Evolutionary conservation across 2,113 vertebrate genomes (phyloP), one percentile per base, ranked within the genome.

Genomic region (Cyanistes caeruleus): DNA sequence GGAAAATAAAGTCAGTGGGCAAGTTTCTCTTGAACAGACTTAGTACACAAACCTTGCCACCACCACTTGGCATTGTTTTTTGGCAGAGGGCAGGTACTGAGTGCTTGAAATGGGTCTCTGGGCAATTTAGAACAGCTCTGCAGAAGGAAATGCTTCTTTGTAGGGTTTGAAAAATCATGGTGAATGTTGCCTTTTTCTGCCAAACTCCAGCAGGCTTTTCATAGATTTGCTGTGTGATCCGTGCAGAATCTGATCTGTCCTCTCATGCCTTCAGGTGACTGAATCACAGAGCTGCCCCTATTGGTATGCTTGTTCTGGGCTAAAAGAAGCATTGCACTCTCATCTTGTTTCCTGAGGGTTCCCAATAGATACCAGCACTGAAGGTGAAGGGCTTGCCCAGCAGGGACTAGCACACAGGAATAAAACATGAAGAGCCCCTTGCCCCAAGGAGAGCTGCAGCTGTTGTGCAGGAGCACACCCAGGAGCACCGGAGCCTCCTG

Each of bases 171-270:
- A 68, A 89, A 91, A 11, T 27, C 4, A 1, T 44, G 43, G 18
- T 1, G 8, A 59, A 64, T 5, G 5, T 39, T 87, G 39, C 24
- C 10, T 59, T 84, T 84, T 51, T n/a, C 52, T 31, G 35, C 11
- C 67, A 13, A 78, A 56, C 13, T 48, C 39, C 39, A 70, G 15
- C 13, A 37, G 56, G 20, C 1, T 84, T 87, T 68, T 65, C 15
- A 53, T 3, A 6, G 23, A 67, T 48, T 51, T 52, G 10, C 25
- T 69, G 68, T 25, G 15, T 0, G 2, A 75, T 55, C 3, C 0
- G 0, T 2, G 3, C n/a, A 25, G 25, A 83, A 30, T n/a, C 63
- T 14, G 20, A 18, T 24, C 28, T 81, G 33, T 15, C 25, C 35
- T 87, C 56, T 75, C 15, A 23, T n/a, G 35, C 39, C 39, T 87